Percentiles rank a stretch among this genome's conserved stretches.
Conservation (phyloP, 1,140 invertebrate genomes). For the Myzus persicae region DNA sequence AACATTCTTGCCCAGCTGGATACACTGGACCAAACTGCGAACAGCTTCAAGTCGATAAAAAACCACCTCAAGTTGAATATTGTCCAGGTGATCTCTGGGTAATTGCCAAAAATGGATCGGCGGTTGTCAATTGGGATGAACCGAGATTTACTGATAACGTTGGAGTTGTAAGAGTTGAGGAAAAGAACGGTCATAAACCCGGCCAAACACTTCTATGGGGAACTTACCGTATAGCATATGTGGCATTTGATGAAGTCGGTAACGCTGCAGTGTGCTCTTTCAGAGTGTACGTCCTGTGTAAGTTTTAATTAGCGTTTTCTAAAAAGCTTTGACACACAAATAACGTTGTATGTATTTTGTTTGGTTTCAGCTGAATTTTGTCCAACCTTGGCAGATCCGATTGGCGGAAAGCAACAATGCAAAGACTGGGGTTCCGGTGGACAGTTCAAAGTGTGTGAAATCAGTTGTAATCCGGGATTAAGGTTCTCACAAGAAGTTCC, state of each 20-base stretch:
- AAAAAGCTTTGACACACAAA: neutral
- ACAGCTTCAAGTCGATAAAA: slow-evolving; percentile 84
- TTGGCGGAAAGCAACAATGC: slow-evolving; percentile 88
- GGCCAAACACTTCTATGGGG: slow-evolving; percentile 94
- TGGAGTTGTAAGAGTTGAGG: slow-evolving; percentile 78
- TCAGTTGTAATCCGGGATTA: slow-evolving; percentile 83
- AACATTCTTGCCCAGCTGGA: slow-evolving; percentile 84
- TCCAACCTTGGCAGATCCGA: slow-evolving; percentile 82
- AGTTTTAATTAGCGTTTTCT: slow-evolving; percentile 61
- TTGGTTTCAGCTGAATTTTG: slow-evolving; percentile 84
- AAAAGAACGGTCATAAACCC: slow-evolving; percentile 86
- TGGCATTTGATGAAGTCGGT: slow-evolving; percentile 88
- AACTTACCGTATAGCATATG: slow-evolving; percentile 90
- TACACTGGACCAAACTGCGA: slow-evolving; percentile 85
- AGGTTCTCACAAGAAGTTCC: slow-evolving; percentile 90
- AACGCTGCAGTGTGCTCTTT: slow-evolving; percentile 93
- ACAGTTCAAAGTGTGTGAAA: slow-evolving; percentile 93
- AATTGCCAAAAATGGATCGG: slow-evolving; percentile 89
- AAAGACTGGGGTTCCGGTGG: slow-evolving; percentile 95
- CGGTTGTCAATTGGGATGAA: slow-evolving; percentile 92
- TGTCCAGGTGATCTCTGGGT: slow-evolving; percentile 95
- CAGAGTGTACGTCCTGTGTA: slow-evolving; percentile 89
- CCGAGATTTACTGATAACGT: slow-evolving; percentile 91
- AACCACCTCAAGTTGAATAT: slow-evolving; percentile 84
- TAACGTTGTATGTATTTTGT: slow-evolving; percentile 53